Percentiles rank a stretch among this genome's conserved stretches.
Evolutionary conservation across 2,888 invertebrate genomes (phyloP).

Genomic region (Drosophila aldrichi): DNA sequence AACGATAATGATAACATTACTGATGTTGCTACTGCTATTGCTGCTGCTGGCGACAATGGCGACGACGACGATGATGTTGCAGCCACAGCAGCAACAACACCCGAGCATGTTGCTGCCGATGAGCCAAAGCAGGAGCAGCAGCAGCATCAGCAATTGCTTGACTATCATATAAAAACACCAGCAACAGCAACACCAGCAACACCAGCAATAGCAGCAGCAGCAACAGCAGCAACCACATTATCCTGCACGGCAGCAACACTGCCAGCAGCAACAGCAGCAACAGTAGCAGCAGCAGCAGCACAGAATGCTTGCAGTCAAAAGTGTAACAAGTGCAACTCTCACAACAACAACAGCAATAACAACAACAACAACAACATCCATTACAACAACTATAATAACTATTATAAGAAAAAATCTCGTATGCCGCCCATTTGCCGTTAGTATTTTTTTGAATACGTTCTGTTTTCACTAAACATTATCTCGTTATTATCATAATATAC

Average conservation of each 20-base stretch:
- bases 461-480: conserved; percentile 41
- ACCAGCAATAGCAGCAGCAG: conserved; percentile 34
- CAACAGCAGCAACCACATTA: conserved; percentile 29
- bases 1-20: conserved; percentile 29
- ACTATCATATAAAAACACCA: conserved; percentile 31
- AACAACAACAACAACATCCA: conserved; percentile 82
- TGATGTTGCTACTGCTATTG: conserved; percentile 32
- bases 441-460: conserved; percentile 72
- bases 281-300: conserved; percentile 20
- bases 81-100: conserved; percentile 26
- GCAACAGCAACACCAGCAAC: conserved; percentile 9
- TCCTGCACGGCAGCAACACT: conserved; percentile 39
- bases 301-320: conserved; percentile 69
- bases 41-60: conserved; percentile 14
- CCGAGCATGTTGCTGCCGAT: conserved; percentile 31
- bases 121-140: conserved; percentile 14
- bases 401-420: conserved; percentile 85
- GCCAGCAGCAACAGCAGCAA: not conserved
- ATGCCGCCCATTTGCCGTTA: conserved; percentile 85
- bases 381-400: conserved; percentile 85
- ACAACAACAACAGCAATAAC: conserved; percentile 73
- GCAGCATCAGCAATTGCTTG: conserved; percentile 32
- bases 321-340: conserved; percentile 83
- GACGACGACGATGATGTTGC: conserved; percentile 9
- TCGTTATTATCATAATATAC: conserved; percentile 43